phyloP scores from a whole-genome alignment of 1,140 invertebrate genomes.

The Antheraea mylitta region DNA sequence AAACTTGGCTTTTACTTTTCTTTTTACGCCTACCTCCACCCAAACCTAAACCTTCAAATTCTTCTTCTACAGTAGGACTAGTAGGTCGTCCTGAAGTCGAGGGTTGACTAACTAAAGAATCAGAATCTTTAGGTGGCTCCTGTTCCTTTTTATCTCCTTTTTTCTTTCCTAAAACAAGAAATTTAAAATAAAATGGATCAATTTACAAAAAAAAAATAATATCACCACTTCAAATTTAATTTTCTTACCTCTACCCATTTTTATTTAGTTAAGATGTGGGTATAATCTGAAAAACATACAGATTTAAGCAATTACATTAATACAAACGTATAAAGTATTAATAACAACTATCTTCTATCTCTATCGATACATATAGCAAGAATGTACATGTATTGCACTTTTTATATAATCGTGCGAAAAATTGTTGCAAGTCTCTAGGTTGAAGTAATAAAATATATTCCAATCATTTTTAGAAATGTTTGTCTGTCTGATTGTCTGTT shows the following conservation, averaged over 20 bases:
- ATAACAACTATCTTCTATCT: too few species aligned
- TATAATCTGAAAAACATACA: constrained; percentile 1
- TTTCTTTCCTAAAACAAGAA: constrained; percentile 41
- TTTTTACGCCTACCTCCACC: constrained; percentile 10
- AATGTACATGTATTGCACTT: too few species aligned
- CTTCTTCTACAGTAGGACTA: constrained; percentile 11
- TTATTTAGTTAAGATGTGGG: constrained; percentile 10
- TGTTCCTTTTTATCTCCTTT: constrained; percentile 37
- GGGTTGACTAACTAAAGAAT: constrained; percentile 10
- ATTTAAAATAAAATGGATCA: background rate
- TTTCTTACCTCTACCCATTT: constrained; percentile 21
- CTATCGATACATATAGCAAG: too few species aligned
- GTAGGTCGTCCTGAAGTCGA: constrained; percentile 6
- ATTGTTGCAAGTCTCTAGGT: too few species aligned
- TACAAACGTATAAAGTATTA: background rate
- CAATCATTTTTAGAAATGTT: too few species aligned
- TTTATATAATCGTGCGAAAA: too few species aligned
- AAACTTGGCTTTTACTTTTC: constrained; percentile 4
- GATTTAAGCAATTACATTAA: background rate
- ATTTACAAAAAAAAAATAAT: background rate
- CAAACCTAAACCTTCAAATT: constrained; percentile 12
- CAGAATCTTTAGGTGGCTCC: constrained; percentile 17
- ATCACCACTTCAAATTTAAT: background rate
- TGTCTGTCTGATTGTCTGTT: too few species aligned
- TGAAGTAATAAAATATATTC: too few species aligned